Evolutionary conservation across 2,113 vertebrate genomes (phyloP).

Genomic region (Probosciger aterrimus): DNA sequence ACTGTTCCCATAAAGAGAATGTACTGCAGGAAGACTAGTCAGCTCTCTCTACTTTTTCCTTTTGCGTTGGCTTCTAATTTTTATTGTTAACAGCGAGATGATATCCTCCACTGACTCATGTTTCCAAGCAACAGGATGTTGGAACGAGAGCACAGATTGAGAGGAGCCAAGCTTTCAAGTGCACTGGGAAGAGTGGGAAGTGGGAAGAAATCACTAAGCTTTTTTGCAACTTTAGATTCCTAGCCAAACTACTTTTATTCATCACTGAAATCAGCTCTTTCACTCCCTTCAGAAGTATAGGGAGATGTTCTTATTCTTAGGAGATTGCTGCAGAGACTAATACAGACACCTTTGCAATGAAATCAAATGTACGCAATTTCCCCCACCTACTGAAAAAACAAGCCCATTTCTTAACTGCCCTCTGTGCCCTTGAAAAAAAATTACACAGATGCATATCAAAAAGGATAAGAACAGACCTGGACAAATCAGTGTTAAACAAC

Average conservation of each 20-base stretch:
- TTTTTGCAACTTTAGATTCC: neutral
- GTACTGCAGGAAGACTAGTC: neutral
- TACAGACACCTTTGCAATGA: neutral
- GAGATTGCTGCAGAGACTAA: neutral
- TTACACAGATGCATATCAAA: neutral
- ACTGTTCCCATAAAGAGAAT: neutral
- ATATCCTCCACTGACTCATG: neutral
- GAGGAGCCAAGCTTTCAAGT: neutral
- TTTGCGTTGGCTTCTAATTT: neutral
- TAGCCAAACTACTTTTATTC: neutral
- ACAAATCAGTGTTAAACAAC: neutral
- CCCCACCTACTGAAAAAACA: neutral
- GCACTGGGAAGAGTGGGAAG: neutral
- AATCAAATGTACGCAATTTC: neutral
- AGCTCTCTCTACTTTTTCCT: neutral
- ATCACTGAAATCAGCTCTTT: neutral
- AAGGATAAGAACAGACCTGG: neutral
- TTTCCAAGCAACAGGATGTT: slow-evolving; percentile 31
- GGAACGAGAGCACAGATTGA: neutral
- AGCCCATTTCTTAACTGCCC: neutral
- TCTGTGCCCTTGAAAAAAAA: neutral
- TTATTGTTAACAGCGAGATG: neutral
- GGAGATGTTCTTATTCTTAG: neutral
- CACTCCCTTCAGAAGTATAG: neutral
- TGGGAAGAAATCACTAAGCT: neutral